Evolutionary conservation across 2,113 vertebrate species (phyloP), one percentile per base, ranked within the genome.

Genomic region (Xyliphius kryptos): DNA sequence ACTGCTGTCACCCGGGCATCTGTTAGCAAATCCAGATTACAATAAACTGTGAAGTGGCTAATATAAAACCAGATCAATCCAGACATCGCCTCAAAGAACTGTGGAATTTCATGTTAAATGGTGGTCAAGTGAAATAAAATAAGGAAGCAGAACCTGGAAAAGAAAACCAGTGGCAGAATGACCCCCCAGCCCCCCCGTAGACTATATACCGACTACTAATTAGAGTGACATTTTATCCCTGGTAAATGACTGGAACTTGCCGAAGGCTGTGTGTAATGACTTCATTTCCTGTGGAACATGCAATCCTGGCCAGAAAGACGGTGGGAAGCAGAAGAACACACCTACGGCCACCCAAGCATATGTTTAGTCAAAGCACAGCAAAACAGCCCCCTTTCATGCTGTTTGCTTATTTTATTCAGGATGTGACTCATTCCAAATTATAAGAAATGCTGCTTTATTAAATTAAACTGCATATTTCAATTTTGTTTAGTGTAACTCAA

Each of bases 271-370:
- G 41, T 37, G 38, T 67, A 55, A 83, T 85, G 80, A 85, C 80
- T 78, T 84, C 76, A 86, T 82, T 78, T 87, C 80, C 83, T 84
- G 80, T 83, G 70, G 67, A 38, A 71, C 58, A 75, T 72, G 72
- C 76, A 72, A 74, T 67, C 48, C 68, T 61, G 67, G 79, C 56
- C 36, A 43, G 64, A 44, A 41, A 63, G 66, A 71, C 70, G 56
- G 63, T 70, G 73, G 68, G 74, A 79, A 67, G 73, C 67, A 75
- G 41, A 38, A 56, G 58, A 68, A 72, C 60, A 63, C 72, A 76
- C 59, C 67, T 61, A 75, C 74, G 69, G 68, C 77, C 72, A 70
- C 60, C 68, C 47, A 61, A 62, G 54, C 26, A 37, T 17, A 59
- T 59, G 59, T 68, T 63, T 66, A 63, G 17, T 63, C 19, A 12